Evolutionary conservation across 2,888 invertebrate genomes (phyloP).

Genomic region (Archips crataeganus): DNA sequence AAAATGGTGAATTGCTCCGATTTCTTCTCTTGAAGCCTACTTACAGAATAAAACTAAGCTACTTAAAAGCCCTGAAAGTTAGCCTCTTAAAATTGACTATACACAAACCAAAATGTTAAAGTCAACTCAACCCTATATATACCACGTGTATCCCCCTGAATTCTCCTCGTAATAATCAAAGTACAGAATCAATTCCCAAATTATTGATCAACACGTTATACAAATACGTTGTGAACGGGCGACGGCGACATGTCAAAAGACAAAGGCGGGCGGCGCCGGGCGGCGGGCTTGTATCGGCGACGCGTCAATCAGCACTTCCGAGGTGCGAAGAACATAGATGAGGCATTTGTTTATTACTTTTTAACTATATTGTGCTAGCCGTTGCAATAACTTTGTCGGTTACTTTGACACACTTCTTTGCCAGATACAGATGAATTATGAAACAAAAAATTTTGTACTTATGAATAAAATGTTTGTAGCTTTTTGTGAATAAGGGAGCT

Average conservation of each 20-base stretch:
- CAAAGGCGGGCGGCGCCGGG: slow-evolving; percentile 61
- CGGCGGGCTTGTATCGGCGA: slow-evolving; percentile 63
- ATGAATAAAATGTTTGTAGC: too few relatives aligned
- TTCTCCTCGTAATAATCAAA: not conserved
- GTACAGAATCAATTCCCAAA: slow-evolving; percentile 13
- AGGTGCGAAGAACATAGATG: slow-evolving; percentile 6
- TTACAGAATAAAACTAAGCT: too few relatives aligned
- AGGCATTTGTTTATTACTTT: not conserved
- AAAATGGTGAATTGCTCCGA: too few relatives aligned
- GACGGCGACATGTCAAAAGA: slow-evolving; percentile 47
- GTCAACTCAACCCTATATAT: not conserved
- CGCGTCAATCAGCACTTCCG: slow-evolving; percentile 69
- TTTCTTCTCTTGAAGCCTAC: too few relatives aligned
- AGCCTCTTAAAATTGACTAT: not conserved
- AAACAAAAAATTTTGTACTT: too few relatives aligned
- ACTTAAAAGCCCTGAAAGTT: not conserved
- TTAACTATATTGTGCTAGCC: too few relatives aligned
- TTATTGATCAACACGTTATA: slow-evolving; percentile 28
- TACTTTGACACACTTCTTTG: too few relatives aligned
- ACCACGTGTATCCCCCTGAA: not conserved
- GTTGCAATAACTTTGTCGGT: too few relatives aligned
- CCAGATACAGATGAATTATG: too few relatives aligned
- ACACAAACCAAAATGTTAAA: not conserved
- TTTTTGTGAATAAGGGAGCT: too few relatives aligned
- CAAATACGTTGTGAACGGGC: slow-evolving; percentile 20